Evolutionary conservation across 1,140 invertebrate genomes (phyloP).

Genomic region (Akabosia matsudoensis): DNA sequence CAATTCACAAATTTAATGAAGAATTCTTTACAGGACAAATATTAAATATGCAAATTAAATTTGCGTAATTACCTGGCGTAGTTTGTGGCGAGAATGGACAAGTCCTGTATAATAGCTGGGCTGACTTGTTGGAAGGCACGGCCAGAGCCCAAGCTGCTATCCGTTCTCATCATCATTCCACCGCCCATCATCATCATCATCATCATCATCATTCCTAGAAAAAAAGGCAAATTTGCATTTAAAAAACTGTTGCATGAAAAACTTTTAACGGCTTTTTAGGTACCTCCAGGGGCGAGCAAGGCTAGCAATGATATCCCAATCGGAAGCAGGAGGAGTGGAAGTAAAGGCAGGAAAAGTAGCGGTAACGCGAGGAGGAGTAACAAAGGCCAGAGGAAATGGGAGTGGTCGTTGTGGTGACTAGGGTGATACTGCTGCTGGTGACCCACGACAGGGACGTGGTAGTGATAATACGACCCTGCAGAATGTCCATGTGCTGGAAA

Average conservation of each 20-base stretch:
- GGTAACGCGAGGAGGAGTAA: slow-evolving; percentile 25
- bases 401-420: neutral
- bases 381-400: slow-evolving; percentile 26
- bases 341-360: slow-evolving; percentile 32
- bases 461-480: slow-evolving; percentile 41
- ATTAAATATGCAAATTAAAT: too few species aligned
- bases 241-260: too few species aligned
- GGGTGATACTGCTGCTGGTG: slow-evolving; percentile 29
- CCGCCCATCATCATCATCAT: slow-evolving; percentile 35
- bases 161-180: slow-evolving; percentile 12
- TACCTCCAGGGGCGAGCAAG: slow-evolving; percentile 18
- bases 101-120: slow-evolving; percentile 7
- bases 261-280: too few species aligned
- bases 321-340: slow-evolving; percentile 34
- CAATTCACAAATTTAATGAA: too few species aligned
- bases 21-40: too few species aligned
- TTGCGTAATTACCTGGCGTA: too few species aligned
- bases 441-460: slow-evolving; percentile 40
- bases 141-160: neutral
- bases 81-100: neutral
- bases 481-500: slow-evolving; percentile 20
- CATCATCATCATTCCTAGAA: slow-evolving; percentile 37
- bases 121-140: slow-evolving; percentile 23
- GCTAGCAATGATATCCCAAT: slow-evolving; percentile 35
- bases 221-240: too few species aligned